These are phyloP conservation scores for Pherbina coryleti DNA, from an alignment of 2,888 invertebrate species.

Conservation along the genomic window DNA sequence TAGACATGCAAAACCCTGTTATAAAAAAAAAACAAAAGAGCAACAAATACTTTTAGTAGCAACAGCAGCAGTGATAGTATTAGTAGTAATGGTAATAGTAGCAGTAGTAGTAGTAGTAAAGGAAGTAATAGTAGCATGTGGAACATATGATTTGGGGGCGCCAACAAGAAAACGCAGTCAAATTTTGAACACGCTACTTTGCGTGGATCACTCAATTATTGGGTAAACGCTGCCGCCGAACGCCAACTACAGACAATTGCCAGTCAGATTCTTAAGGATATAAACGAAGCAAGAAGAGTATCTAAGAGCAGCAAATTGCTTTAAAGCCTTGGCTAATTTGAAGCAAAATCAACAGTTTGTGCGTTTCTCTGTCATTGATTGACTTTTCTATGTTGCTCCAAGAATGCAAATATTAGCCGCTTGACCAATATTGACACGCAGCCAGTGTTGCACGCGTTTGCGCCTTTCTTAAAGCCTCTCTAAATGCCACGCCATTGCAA, in stretches of 20 bases:
- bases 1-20: constrained; percentile 27
- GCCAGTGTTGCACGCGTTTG: not conserved
- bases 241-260: not conserved
- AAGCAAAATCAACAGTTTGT: not conserved
- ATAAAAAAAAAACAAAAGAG: not conserved
- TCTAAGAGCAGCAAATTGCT: not conserved
- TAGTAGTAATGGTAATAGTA: not conserved
- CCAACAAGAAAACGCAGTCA: not conserved
- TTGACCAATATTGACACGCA: not conserved
- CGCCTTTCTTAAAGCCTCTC: not conserved
- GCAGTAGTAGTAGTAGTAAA: not conserved
- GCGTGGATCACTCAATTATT: constrained; percentile 19
- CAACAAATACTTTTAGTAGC: constrained; percentile 15
- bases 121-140: not conserved
- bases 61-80: not conserved
- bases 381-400: not conserved
- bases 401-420: not conserved
- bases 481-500: not conserved
- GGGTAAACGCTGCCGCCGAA: not conserved
- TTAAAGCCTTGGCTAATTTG: too few relatives aligned
- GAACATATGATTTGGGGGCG: too few relatives aligned
- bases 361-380: not conserved
- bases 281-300: not conserved
- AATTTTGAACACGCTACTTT: constrained; percentile 40
- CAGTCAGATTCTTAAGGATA: not conserved